Base-by-base conservation (phyloP, 2,888 invertebrate genomes). In the Disparrhopalites patrizii region DNA sequence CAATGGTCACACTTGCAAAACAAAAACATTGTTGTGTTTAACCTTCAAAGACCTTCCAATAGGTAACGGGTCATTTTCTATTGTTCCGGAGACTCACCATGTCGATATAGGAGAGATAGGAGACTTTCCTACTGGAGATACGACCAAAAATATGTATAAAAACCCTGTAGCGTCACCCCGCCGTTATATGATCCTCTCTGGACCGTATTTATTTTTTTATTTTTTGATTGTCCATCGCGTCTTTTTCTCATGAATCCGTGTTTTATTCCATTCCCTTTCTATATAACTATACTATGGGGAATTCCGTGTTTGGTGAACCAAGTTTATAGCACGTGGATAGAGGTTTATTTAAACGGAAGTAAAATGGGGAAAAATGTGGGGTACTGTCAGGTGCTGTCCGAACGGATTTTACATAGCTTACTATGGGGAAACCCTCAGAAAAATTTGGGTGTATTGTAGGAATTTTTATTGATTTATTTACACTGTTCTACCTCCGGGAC, bases 31-130 rank as follows among this genome's bases (percentile, higher is more conserved):
- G 65, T 71, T 66, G 18, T 56, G 36, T 68, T 61, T 72, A 68
- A 70, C 71, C 72, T 72, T 72, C 72, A 68, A n/a, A 64, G 28
- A 67, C 68, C 66, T 69, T 66, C 64, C n/a, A n/a, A 60, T 36
- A 52, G 23, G 40, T 71, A 71, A 71, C 71, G 71, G 71, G 47
- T 47, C 47, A 3, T 3, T n/a, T n/a, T 70, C 55, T 62, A 38
- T 55, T 56, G 50, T 62, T 64, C 47, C 43, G 51, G 66, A 61
- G 57, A 66, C 61, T 61, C 61, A 63, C n/a, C n/a, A n/a, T n/a
- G n/a, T n/a, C n/a, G n/a, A n/a, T n/a, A n/a, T n/a, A n/a, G n/a
- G n/a, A n/a, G n/a, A n/a, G n/a, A n/a, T n/a, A n/a, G n/a, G n/a
- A n/a, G n/a, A n/a, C n/a, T n/a, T n/a, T n/a, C n/a, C n/a, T n/a